A percentile compares a stretch with the other conserved stretches of the same genome.
Evolutionary conservation across 2,113 vertebrate genomes (phyloP).

Genomic region (Dicaeum eximium): DNA sequence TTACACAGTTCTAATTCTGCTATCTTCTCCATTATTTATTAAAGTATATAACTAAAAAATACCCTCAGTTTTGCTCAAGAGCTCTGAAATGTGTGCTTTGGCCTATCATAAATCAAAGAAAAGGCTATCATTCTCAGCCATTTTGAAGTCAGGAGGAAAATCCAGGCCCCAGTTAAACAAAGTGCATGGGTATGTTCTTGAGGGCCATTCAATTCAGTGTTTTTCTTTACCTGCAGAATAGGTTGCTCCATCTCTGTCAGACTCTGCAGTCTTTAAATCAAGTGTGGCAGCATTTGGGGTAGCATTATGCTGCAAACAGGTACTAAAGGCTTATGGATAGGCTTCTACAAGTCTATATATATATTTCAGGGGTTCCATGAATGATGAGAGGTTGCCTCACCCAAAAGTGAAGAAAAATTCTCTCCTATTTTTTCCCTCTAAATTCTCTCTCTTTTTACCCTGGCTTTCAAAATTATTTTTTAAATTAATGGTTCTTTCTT

Average conservation of each 20-base stretch:
- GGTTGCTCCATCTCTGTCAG: neutral
- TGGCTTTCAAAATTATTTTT: neutral
- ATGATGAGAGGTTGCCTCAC: neutral
- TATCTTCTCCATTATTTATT: neutral
- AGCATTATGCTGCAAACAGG: neutral
- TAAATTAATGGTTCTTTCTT: neutral
- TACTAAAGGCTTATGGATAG: neutral
- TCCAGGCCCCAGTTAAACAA: neutral
- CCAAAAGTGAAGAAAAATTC: neutral
- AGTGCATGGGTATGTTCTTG: neutral
- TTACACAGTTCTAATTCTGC: neutral
- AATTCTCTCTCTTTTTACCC: neutral
- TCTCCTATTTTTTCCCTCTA: neutral
- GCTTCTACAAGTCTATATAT: neutral
- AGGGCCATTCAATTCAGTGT: neutral
- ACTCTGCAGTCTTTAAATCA: neutral
- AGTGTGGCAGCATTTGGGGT: neutral
- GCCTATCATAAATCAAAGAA: neutral
- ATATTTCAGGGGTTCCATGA: neutral
- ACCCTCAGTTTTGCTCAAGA: neutral
- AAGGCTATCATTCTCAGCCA: neutral
- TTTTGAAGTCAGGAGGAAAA: conserved; percentile 3
- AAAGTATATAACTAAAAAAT: neutral
- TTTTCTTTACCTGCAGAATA: neutral
- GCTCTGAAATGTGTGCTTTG: neutral